Conservation (phyloP, 1,140 invertebrate species). For the Zaprionus kolodkinae region DNA sequence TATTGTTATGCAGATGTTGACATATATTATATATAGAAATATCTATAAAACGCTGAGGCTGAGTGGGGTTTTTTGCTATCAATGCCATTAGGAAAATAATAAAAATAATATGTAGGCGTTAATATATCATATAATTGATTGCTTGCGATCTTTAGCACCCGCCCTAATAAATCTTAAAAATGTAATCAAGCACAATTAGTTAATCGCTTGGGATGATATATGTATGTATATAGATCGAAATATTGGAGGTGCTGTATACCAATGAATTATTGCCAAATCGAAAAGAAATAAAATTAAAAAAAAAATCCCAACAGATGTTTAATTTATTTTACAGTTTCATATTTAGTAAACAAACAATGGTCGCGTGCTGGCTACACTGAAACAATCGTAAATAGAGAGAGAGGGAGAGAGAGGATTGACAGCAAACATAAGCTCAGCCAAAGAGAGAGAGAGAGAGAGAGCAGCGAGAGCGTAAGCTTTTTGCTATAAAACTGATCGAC, state of each 20-base stretch:
- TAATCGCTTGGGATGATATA: not conserved
- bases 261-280: not conserved
- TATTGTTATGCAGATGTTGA: not conserved
- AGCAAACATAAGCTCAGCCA: not conserved
- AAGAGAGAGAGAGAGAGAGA: not conserved
- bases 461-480: slow-evolving; percentile 40
- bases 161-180: no score
- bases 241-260: not conserved
- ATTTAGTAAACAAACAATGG: slow-evolving; percentile 12
- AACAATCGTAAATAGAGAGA: slow-evolving; percentile 32
- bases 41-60: not conserved
- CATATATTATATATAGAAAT: no score
- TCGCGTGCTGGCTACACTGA: slow-evolving; percentile 63
- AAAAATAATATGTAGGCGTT: no score
- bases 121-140: no score
- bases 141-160: no score
- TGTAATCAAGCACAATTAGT: not conserved
- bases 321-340: slow-evolving; percentile 5
- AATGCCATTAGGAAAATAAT: not conserved
- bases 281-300: not conserved
- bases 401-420: not conserved
- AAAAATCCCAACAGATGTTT: not conserved
- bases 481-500: slow-evolving; percentile 41
- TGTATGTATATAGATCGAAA: not conserved
- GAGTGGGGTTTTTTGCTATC: not conserved